Evolutionary conservation across 2,113 vertebrate genomes (phyloP), one percentile per base, ranked within the genome.

Genomic region (Boleophthalmus pectinirostris): DNA sequence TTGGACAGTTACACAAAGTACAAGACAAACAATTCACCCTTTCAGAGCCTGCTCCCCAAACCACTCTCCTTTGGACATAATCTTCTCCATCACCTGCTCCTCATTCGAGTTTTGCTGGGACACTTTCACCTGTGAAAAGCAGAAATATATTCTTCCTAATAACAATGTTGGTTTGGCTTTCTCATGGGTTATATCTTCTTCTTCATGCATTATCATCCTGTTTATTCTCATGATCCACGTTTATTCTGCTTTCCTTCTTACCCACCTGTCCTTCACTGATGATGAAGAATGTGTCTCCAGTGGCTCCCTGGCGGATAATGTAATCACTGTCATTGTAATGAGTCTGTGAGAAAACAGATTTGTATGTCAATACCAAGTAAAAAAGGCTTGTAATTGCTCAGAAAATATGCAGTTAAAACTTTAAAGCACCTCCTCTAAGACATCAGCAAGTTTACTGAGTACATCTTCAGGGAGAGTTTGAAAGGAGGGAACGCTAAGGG

Each of bases 251-350:
- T 16, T 56, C 35, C 1, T n/a, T 68, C 69, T 16, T 79, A 65
- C 89, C 91, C 82, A 93, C 92, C 92, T 91, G 84, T 53, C 92
- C 92, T 35, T 93, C 82, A 13, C 92, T 93, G 91, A 94, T 90
- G 84, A 94, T 92, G 90, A 94, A 94, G 89, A 91, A 94, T 1
- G 93, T 94, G 87, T 94, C 93, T 54, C 93, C 93, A 0, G 89
- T 89, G 70, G 91, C 92, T 18, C 93, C 92, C 72, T 94, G 91
- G 2, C 92, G 85, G 69, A 94, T 88, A 54, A 94, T 93, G 89
- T 90, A 92, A 70, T 93, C 90, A 1, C 87, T 83, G 21, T 91
- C 89, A 7, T 70, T 82, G 78, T 94, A 94, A 75, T 88, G 91
- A 75, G 86, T 92, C 92, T 94, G 80, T 75, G 56, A 29, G 29